Percentiles rank a stretch among this genome's conserved stretches.
Conservation (phyloP, 2,888 invertebrate species). For the Sphecodes monilicornis region DNA sequence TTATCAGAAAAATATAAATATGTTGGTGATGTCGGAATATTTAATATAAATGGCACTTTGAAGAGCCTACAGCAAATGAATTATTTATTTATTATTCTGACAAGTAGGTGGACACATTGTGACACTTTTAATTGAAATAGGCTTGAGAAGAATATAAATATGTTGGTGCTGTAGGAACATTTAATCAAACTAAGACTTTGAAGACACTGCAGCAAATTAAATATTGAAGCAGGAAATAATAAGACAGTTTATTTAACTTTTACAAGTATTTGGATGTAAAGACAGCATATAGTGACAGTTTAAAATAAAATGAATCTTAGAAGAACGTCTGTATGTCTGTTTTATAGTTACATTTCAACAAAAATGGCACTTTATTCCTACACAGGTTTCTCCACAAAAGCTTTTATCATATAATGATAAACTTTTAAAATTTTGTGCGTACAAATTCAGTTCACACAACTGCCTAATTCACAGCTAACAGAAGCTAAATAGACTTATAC, state of each 20-base stretch:
- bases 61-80: not conserved
- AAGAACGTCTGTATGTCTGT: too few relatives aligned
- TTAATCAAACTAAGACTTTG: not conserved
- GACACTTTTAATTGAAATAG: not conserved
- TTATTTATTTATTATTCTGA: not conserved
- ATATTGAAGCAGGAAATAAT: too few relatives aligned
- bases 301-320: too few relatives aligned
- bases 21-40: not conserved
- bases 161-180: not conserved
- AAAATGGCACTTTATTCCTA: not conserved
- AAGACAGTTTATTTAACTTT: too few relatives aligned
- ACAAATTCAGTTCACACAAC: not conserved
- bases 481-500: not conserved
- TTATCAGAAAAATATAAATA: not conserved
- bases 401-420: too few relatives aligned
- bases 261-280: too few relatives aligned
- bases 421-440: too few relatives aligned
- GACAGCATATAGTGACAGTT: too few relatives aligned
- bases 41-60: not conserved
- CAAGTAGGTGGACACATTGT: not conserved
- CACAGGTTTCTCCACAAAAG: not conserved
- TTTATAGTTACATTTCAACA: too few relatives aligned
- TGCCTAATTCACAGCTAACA: not conserved
- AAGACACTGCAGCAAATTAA: too few relatives aligned
- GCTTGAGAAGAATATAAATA: too few relatives aligned